Evolutionary conservation across 2,113 vertebrate species (phyloP).

Genomic region (Pangasianodon gigas): DNA sequence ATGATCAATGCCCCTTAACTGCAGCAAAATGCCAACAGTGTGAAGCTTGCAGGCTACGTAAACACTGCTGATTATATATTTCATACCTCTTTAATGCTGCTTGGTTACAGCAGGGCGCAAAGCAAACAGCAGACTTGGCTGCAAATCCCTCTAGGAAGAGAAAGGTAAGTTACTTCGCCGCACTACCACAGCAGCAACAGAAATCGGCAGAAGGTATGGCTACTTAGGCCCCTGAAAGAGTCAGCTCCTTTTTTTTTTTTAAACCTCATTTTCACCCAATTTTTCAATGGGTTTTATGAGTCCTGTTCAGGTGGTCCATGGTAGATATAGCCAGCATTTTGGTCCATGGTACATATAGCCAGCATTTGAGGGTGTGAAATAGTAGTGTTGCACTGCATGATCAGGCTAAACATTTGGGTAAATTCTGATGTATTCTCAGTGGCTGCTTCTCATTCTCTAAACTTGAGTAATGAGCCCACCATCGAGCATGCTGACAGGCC

Average conservation of each 20-base stretch:
- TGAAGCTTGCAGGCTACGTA: neutral
- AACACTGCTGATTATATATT: neutral
- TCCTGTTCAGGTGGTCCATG: neutral
- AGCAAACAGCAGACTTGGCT: neutral
- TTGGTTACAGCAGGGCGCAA: neutral
- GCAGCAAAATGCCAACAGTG: neutral
- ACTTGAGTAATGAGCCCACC: neutral
- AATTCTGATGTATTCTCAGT: neutral
- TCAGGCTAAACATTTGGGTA: neutral
- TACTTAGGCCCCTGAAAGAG: neutral
- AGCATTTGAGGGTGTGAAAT: neutral
- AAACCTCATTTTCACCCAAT: neutral
- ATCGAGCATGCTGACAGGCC: neutral
- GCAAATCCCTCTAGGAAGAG: too few relatives aligned
- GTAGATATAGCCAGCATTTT: neutral
- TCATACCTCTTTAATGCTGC: neutral
- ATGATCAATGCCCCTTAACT: neutral
- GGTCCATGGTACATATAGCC: neutral
- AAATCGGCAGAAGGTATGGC: neutral
- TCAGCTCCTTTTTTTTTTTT: neutral
- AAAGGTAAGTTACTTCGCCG: neutral
- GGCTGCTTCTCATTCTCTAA: neutral
- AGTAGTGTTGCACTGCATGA: neutral
- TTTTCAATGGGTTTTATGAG: neutral
- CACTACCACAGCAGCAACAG: too few relatives aligned